Evolutionary conservation across 2,888 invertebrate species (phyloP), one percentile per base, ranked within the genome.

Genomic region (Agonopterix heracliana): DNA sequence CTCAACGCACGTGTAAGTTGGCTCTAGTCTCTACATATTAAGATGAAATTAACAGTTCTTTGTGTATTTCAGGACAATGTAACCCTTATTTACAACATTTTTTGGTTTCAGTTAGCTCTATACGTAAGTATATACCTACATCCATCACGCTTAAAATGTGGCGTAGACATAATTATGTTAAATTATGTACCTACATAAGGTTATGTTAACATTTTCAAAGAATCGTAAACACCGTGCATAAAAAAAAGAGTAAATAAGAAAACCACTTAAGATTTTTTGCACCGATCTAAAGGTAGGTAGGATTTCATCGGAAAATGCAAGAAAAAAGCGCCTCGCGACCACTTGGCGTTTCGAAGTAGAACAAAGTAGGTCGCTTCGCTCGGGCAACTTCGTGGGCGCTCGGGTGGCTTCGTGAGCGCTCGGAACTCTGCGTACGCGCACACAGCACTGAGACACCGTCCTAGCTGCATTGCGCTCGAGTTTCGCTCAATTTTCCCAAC

Each of bases 221-320:
- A 26, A 26, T 26, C 7, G 26, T 26, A 5, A 26, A 26, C 26
- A 26, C 26, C 26, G 26, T 26, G 5, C 26, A 36, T 11, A 36
- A 13, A 47, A 50, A 50, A 50, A 50, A 53, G 44, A 43, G 38
- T 9, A 41, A 43, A 50, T 44, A 50, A 50, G 47, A 56, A 54
- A 56, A 55, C 55, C 46, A 48, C 43, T 54, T 45, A 34, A 48
- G 42, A 56, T 68, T 80, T 81, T 80, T 81, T 54, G 48, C 59
- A 55, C 56, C 63, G 60, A 64, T 64, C 59, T 56, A 66, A 59
- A 59, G 53, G 56, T 61, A 61, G 62, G 68, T 70, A 70, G 71
- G 71, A 78, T 80, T 85, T 85, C 81, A 81, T 79, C 75, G 84
- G 85, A 86, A 87, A 87, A 86, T 83, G 77, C 66, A 72, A 81